Evolutionary conservation across 2,113 vertebrate species (phyloP), one percentile per base, ranked within the genome.

Genomic region (Urocitellus parryii): DNA sequence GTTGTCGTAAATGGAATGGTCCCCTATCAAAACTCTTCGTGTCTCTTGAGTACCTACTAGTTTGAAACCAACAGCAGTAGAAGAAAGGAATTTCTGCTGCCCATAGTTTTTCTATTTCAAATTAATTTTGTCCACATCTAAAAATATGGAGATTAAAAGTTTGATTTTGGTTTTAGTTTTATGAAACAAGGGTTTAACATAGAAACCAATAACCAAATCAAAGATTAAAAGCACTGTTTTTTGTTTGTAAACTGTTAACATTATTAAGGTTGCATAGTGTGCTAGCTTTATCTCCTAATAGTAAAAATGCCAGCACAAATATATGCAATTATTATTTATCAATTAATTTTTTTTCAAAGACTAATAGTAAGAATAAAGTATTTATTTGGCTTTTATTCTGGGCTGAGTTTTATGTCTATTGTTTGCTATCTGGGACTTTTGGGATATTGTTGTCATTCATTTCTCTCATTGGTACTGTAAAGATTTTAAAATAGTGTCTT

Each of bases 121-220:
- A 72, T n/a, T 88, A 76, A 80, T 48, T 83, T 65, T 73, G n/a
- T 20, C 9, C 16, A 84, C 1, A n/a, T 87, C 1, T 37, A 80
- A 94, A 80, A 88, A 20, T 12, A 37, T 8, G 53, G 94, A 72
- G 13, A 39, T 34, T 12, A 72, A 76, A 80, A 61, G 45, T 10
- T 27, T 85, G 9, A 58, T 51, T 92, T 83, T 22, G 53, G 10
- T 82, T 92, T 94, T 48, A 63, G 16, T 85, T 94, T 82, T 82
- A 67, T 39, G 51, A 94, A 92, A 67, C 56, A 61, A 67, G 48
- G 39, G 79, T 68, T 22, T 74, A 12, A 90, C 4, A 16, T 1
- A 56, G 24, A 90, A 83, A 84, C 9, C 37, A 22, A n/a, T 51
- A 65, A 67, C 34, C 24, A 76, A 53, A 68, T 77, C 18, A 73